These are phyloP conservation scores for Asarcornis scutulata DNA, from an alignment of 2,113 vertebrate genomes.

Conservation along the genomic window DNA sequence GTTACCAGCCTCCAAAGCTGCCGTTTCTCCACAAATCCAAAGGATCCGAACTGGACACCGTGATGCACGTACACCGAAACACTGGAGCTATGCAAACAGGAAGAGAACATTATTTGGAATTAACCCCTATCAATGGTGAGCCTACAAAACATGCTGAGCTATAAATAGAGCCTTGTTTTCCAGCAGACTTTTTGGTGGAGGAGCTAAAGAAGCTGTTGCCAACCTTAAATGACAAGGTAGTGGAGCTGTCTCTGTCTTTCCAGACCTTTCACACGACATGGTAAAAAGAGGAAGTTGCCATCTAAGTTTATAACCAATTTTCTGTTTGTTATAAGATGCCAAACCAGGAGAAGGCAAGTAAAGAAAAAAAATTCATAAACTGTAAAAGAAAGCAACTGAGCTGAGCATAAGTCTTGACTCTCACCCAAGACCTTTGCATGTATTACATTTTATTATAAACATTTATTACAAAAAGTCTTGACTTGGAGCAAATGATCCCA, in stretches of 20 bases:
- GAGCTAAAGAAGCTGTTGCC: neutral
- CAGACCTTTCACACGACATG: neutral
- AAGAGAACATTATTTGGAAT: neutral
- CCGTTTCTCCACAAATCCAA: neutral
- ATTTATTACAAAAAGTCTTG: slow-evolving; percentile 4
- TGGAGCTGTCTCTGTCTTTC: neutral
- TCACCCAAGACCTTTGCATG: neutral
- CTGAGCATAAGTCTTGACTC: slow-evolving; percentile 1
- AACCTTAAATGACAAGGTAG: neutral
- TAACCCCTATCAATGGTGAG: neutral
- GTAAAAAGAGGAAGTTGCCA: slow-evolving; percentile 1
- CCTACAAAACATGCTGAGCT: neutral
- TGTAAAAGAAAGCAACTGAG: slow-evolving; percentile 8
- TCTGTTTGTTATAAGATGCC: neutral
- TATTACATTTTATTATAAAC: slow-evolving; percentile 6
- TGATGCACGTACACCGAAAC: neutral
- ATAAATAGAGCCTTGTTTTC: neutral
- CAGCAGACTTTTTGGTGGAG: neutral
- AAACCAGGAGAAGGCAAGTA: neutral
- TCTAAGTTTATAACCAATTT: neutral
- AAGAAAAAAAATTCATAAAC: neutral
- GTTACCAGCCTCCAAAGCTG: neutral
- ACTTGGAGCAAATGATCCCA: neutral
- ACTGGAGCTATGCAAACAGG: neutral
- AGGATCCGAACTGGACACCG: accelerated